Evolutionary conservation across 1,140 invertebrate species (phyloP).

Genomic region (Cherax quadricarinatus): DNA sequence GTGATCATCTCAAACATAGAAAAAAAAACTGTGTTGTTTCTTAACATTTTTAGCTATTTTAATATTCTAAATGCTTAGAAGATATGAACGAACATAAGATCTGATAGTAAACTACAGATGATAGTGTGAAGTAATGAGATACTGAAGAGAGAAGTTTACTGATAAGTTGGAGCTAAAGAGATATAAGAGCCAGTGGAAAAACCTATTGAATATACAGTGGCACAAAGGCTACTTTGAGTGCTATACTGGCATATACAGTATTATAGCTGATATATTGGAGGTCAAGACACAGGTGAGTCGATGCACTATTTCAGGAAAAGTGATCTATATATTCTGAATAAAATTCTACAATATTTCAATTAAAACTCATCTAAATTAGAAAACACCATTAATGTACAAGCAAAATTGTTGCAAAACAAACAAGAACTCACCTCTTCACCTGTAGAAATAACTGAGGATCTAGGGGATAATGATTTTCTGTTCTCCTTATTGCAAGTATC

Average conservation of each 20-base stretch:
- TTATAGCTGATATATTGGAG: not conserved
- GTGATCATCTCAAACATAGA: no score
- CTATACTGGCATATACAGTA: not conserved
- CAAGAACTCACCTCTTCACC: conserved; percentile 26
- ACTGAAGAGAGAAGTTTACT: not conserved
- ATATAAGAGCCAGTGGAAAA: no score
- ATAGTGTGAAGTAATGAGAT: no score
- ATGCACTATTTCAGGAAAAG: not conserved
- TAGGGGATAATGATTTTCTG: conserved; percentile 10
- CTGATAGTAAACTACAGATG: not conserved
- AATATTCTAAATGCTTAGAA: no score
- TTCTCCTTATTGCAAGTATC: conserved; percentile 27
- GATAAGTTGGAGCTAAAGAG: not conserved
- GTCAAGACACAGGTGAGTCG: not conserved
- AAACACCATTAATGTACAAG: not conserved
- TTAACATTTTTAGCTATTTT: no score
- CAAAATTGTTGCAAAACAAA: not conserved
- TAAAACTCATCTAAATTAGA: not conserved
- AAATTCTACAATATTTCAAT: not conserved
- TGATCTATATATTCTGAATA: not conserved
- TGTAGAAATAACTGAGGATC: conserved; percentile 8
- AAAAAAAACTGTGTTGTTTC: no score
- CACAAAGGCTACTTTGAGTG: not conserved
- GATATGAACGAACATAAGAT: not conserved
- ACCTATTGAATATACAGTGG: not conserved